These are phyloP conservation scores for Felis chaus DNA, from an alignment of 2,113 vertebrate genomes.

Conservation along the genomic window DNA sequence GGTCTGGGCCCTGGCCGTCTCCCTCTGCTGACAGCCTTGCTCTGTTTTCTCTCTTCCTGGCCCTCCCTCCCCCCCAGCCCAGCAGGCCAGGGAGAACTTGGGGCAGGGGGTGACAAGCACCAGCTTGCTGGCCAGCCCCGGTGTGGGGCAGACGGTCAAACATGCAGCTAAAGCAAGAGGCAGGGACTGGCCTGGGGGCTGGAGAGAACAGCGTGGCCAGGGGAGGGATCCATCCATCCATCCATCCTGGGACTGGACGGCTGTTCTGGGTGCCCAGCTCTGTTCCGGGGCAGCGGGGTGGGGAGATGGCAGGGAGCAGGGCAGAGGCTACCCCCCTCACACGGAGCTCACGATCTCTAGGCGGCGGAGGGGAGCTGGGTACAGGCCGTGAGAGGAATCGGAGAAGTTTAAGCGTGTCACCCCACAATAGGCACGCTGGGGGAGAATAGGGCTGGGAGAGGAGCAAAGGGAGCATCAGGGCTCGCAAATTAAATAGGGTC, in stretches of 20 bases:
- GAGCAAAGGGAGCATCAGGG: accelerated
- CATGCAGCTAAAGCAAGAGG: neutral
- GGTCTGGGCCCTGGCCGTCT: neutral
- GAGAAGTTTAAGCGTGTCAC: neutral
- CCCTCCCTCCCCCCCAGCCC: neutral
- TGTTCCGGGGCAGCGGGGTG: no score
- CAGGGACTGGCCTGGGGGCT: neutral
- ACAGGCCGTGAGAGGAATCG: neutral
- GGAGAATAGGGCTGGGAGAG: neutral
- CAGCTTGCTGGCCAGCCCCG: conserved; percentile 3
- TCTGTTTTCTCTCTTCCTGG: neutral
- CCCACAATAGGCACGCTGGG: accelerated
- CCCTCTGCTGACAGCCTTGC: neutral
- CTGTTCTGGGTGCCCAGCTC: neutral
- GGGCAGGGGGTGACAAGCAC: neutral
- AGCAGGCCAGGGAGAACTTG: neutral
- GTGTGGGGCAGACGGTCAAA: neutral
- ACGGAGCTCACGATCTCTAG: neutral
- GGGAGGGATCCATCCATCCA: neutral
- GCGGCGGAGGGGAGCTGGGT: accelerated
- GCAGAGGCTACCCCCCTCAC: neutral
- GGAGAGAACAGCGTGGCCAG: accelerated
- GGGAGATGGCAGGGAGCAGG: neutral
- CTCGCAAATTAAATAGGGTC: neutral
- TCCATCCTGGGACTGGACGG: neutral